Base-by-base conservation (phyloP, 2,888 invertebrate genomes). In the Orgyia antiqua region DNA sequence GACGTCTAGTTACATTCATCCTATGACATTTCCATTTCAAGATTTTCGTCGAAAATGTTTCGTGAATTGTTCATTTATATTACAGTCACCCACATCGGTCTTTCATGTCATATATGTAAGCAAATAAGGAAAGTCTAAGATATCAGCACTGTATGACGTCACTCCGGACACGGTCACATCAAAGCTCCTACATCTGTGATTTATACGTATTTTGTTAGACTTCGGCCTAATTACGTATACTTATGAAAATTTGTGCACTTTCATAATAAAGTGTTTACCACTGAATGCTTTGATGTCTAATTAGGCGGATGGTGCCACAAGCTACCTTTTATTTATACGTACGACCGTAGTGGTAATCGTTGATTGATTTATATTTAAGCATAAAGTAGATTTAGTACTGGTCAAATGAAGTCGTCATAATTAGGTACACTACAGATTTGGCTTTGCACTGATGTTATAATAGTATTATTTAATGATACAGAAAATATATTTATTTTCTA, bases 51-150 rank as follows among this genome's bases (percentile, higher is more conserved):
- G n/a, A n/a, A n/a, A n/a, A n/a, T n/a, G n/a, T n/a, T n/a, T n/a
- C n/a, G n/a, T n/a, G n/a, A n/a, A n/a, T n/a, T n/a, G n/a, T n/a
- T n/a, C n/a, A n/a, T n/a, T n/a, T n/a, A n/a, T n/a, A n/a, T n/a
- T n/a, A n/a, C n/a, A n/a, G n/a, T n/a, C n/a, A n/a, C n/a, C n/a
- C n/a, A n/a, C n/a, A n/a, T n/a, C n/a, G n/a, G n/a, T 77, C 82
- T 83, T 84, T 83, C 83, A 84, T 84, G 15, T 83, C 78, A 74
- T 69, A 68, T 76, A 78, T 77, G 80, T 83, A 82, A 78, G 76
- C 68, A 77, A 84, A 83, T 83, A 79, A 82, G 74, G 73, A 79
- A 77, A 80, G 80, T 76, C 58, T n/a, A 71, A 76, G 79, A 75
- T 77, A 77, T 74, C 68, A 70, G 63, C 50, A 58, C 63, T 38